These are phyloP conservation scores for Stenurella melanura DNA, from an alignment of 2,888 invertebrate species.

Conservation along the genomic window DNA sequence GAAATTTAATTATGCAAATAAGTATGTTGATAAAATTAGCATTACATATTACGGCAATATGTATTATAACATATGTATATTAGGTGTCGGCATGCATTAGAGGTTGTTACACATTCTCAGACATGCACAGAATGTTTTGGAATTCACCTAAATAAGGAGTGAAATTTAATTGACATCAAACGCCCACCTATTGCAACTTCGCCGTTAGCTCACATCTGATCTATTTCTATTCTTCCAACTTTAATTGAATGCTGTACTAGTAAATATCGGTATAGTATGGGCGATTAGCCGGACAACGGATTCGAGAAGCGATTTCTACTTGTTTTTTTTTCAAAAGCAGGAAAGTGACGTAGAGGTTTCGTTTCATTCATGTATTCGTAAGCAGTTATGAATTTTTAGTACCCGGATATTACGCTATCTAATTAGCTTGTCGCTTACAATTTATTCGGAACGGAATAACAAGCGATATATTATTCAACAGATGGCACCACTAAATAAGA, in stretches of 20 bases:
- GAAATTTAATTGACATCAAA: conserved; percentile 67
- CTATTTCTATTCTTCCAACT: conserved; percentile 51
- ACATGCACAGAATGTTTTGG: conserved; percentile 63
- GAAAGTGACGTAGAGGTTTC: not conserved
- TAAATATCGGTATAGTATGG: conserved; percentile 27
- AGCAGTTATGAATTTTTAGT: not conserved
- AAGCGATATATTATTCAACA: too few species aligned
- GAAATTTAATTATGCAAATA: conserved; percentile 32
- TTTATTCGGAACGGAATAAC: not conserved
- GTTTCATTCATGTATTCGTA: not conserved
- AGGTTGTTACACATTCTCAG: conserved; percentile 62
- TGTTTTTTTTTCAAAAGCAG: not conserved
- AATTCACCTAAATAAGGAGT: conserved; percentile 67
- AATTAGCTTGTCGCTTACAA: not conserved
- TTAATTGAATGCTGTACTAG: conserved; percentile 41
- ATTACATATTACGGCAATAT: conserved; percentile 39
- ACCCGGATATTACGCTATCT: not conserved
- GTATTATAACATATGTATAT: conserved; percentile 56
- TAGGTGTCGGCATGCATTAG: conserved; percentile 57
- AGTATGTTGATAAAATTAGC: conserved; percentile 24
- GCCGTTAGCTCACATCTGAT: conserved; percentile 52
- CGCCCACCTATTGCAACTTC: conserved; percentile 61
- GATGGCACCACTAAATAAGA: too few species aligned
- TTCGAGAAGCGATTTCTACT: not conserved
- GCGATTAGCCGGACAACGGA: not conserved